These are phyloP conservation scores for Yponomeuta plumbellus DNA, from an alignment of 2,888 invertebrate genomes.

Conservation along the genomic window DNA sequence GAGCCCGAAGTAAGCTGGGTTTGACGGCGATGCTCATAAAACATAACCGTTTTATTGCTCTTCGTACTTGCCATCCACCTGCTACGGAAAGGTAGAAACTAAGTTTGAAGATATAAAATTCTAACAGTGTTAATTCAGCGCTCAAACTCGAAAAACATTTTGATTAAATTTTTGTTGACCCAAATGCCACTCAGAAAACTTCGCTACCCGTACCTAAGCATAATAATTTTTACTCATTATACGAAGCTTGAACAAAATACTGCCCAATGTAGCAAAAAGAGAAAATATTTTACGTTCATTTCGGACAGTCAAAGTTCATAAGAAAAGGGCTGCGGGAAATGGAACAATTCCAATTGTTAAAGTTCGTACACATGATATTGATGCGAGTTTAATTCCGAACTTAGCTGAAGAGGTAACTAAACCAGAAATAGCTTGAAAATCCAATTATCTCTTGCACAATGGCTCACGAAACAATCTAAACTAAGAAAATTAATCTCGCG, in stretches of 20 bases:
- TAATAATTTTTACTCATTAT: background rate
- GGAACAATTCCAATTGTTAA: background rate
- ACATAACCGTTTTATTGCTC: constrained; percentile 54
- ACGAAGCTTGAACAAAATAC: background rate
- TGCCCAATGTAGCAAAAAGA: background rate
- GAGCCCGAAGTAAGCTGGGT: constrained; percentile 40
- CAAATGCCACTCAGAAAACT: constrained; percentile 5
- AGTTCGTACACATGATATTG: constrained; percentile 19
- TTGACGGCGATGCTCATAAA: constrained; percentile 58
- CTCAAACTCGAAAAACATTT: constrained; percentile 22
- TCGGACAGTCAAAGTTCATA: background rate
- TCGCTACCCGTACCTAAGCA: background rate
- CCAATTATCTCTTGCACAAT: constrained; percentile 75
- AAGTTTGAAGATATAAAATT: constrained; percentile 31
- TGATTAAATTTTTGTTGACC: constrained; percentile 10
- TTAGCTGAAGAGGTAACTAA: constrained; percentile 62
- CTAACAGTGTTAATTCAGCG: constrained; percentile 32
- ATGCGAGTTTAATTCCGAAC: constrained; percentile 44
- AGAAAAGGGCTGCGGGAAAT: background rate
- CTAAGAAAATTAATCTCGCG: constrained; percentile 76
- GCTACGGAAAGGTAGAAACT: constrained; percentile 30
- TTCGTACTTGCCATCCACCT: constrained; percentile 33
- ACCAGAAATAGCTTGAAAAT: constrained; percentile 71
- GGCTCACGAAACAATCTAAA: constrained; percentile 77
- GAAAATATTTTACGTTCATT: background rate